Percentiles rank a stretch among this genome's conserved stretches.
These are phyloP conservation scores for Thinocorus orbignyianus DNA, from an alignment of 2,113 vertebrate genomes.

Conservation along the genomic window DNA sequence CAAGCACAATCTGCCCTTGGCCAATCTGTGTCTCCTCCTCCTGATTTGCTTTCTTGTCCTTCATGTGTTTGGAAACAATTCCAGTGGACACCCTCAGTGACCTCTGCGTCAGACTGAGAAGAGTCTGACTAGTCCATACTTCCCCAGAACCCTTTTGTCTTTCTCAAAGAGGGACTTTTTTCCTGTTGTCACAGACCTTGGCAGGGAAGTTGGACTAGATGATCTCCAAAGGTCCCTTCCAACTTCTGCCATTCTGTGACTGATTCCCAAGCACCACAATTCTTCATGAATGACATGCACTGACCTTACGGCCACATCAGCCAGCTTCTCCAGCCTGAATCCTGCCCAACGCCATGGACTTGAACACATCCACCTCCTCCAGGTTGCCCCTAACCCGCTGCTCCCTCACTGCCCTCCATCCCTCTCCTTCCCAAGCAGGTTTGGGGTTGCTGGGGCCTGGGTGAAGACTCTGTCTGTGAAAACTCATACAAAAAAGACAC, in stretches of 20 bases:
- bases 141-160: background rate
- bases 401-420: background rate
- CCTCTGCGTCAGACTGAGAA: background rate
- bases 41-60: background rate
- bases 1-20: background rate
- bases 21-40: background rate
- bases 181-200: background rate
- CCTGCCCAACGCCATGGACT: rapidly evolving
- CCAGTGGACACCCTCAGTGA: background rate
- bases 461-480: background rate
- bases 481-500: background rate
- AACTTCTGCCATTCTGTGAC: too few relatives aligned
- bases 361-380: background rate
- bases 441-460: background rate
- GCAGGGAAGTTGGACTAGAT: too few relatives aligned
- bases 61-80: rapidly evolving
- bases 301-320: background rate
- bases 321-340: background rate
- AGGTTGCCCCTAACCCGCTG: rapidly evolving
- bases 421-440: background rate
- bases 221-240: too few relatives aligned
- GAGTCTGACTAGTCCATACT: rapidly evolving
- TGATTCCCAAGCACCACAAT: background rate
- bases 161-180: background rate
- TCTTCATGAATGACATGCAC: rapidly evolving